Evolutionary conservation across 2,113 vertebrate species (phyloP).

Genomic region (Xiphophorus maculatus): DNA sequence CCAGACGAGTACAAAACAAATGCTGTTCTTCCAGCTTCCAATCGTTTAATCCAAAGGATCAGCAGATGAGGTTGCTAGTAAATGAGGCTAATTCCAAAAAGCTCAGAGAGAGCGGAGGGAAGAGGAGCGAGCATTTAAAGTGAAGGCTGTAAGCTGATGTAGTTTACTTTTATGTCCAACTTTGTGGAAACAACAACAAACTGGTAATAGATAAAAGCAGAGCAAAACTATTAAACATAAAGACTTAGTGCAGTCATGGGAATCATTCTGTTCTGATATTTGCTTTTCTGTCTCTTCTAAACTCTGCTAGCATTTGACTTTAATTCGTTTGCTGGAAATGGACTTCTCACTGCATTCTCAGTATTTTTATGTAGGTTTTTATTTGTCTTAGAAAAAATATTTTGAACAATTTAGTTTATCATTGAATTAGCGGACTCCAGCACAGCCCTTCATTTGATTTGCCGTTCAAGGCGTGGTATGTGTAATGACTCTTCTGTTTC

Average conservation of each 20-base stretch:
- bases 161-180: neutral
- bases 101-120: slow-evolving; percentile 1
- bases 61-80: slow-evolving; percentile 24
- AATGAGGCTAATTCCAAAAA: slow-evolving; percentile 45
- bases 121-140: slow-evolving; percentile 10
- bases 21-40: neutral
- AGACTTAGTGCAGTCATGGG: slow-evolving; percentile 68
- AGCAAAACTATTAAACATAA: slow-evolving; percentile 50
- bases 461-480: neutral
- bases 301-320: slow-evolving; percentile 56
- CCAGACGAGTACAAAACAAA: slow-evolving; percentile 42
- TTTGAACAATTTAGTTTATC: slow-evolving; percentile 36
- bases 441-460: slow-evolving; percentile 31
- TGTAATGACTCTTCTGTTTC: too few relatives aligned
- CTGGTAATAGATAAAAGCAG: slow-evolving; percentile 45
- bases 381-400: neutral
- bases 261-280: slow-evolving; percentile 63
- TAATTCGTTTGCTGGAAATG: slow-evolving; percentile 57
- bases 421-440: slow-evolving; percentile 41
- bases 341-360: slow-evolving; percentile 26
- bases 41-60: slow-evolving; percentile 43
- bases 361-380: slow-evolving; percentile 26
- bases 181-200: slow-evolving; percentile 27
- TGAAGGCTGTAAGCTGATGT: slow-evolving; percentile 28
- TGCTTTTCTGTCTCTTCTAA: slow-evolving; percentile 55